Percentiles rank a stretch among this genome's conserved stretches.
These are phyloP conservation scores for Hippocampus abdominalis DNA, from an alignment of 2,113 vertebrate species.

Conservation along the genomic window DNA sequence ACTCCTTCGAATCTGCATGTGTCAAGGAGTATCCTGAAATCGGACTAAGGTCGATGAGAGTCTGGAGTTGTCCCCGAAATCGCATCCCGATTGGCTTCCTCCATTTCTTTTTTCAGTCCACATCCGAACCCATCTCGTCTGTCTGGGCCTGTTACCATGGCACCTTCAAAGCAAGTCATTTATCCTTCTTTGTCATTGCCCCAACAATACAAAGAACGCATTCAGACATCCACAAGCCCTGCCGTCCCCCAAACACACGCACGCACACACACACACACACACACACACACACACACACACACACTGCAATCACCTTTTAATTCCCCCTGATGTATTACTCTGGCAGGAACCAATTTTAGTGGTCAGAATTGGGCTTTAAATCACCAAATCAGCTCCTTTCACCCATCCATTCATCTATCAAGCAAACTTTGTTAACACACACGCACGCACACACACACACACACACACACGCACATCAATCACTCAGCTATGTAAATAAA, in stretches of 20 bases:
- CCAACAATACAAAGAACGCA: constrained; percentile 14
- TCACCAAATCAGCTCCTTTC: constrained; percentile 70
- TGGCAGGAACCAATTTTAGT: constrained; percentile 74
- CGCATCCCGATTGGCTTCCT: constrained; percentile 25
- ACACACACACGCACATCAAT: constrained; percentile 37
- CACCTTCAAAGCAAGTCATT: constrained; percentile 56
- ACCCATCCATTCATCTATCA: constrained; percentile 60
- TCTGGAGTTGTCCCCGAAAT: constrained; percentile 23
- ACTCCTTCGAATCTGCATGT: neutral
- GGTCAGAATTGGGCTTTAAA: constrained; percentile 72
- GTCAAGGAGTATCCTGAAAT: constrained; percentile 19
- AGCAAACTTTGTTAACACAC: constrained; percentile 12
- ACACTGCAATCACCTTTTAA: constrained; percentile 70
- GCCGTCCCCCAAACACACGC: constrained; percentile 1
- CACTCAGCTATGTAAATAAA: constrained; percentile 70
- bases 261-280: constrained; percentile 14
- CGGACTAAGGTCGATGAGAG: constrained; percentile 31
- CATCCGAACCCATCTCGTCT: constrained; percentile 50
- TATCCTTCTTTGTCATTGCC: constrained; percentile 22
- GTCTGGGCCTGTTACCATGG: constrained; percentile 40
- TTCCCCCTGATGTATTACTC: constrained; percentile 74
- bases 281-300: constrained; percentile 19
- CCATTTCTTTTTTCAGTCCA: constrained; percentile 30
- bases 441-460: no score
- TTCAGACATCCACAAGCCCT: constrained; percentile 8